Percentiles rank a stretch among this genome's conserved stretches.
Conservation (phyloP, 1,140 invertebrate species). For the Neotoxoptera formosana region DNA sequence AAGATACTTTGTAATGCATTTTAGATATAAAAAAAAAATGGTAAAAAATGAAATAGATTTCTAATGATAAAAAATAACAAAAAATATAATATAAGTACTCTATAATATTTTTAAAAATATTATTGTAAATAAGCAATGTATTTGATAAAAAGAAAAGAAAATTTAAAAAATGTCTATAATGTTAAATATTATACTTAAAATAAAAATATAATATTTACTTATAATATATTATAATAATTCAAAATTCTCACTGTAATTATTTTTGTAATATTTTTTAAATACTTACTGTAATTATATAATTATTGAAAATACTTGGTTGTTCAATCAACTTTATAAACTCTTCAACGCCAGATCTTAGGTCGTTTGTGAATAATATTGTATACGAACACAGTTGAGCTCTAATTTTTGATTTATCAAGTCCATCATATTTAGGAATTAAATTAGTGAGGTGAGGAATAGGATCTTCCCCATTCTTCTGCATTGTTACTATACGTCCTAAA, state of each 20-base stretch:
- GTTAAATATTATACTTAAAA: background rate
- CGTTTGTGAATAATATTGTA: slow-evolving; percentile 15
- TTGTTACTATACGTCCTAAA: background rate
- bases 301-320: background rate
- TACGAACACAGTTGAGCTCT: slow-evolving; percentile 44
- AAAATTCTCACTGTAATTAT: slow-evolving; percentile 13
- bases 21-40: background rate
- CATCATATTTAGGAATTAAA: background rate
- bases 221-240: background rate
- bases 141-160: background rate
- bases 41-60: too few species aligned
- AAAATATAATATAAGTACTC: too few species aligned
- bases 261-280: too few species aligned
- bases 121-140: too few species aligned
- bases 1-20: background rate
- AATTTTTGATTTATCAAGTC: background rate
- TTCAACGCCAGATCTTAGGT: slow-evolving; percentile 28
- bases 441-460: background rate
- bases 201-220: background rate
- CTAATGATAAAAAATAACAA: too few species aligned
- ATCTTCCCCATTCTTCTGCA: slow-evolving; percentile 25
- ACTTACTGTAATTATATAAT: slow-evolving; percentile 10
- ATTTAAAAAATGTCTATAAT: background rate
- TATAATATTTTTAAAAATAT: too few species aligned
- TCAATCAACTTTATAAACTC: slow-evolving; percentile 36